phyloP scores from a whole-genome alignment of 2,113 vertebrate species.

The Entosphenus tridentatus region DNA sequence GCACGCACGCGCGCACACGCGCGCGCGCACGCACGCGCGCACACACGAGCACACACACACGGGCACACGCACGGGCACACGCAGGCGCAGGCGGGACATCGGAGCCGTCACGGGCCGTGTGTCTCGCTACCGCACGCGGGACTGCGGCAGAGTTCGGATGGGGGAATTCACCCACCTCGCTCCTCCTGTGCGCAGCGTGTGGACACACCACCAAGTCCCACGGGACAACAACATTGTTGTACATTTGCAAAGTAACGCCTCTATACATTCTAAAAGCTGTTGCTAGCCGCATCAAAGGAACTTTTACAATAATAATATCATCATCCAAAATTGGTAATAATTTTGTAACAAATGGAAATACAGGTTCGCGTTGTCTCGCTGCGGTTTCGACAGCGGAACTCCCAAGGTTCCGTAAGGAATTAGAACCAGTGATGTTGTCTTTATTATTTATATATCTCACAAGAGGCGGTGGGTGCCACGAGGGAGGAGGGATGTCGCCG shows the following conservation, averaged over 20 bases:
- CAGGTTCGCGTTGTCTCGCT: too few relatives aligned
- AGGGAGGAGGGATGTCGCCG: too few relatives aligned
- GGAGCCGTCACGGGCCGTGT: neutral
- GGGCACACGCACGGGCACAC: neutral
- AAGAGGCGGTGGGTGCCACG: too few relatives aligned
- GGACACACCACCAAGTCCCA: neutral
- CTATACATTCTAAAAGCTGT: too few relatives aligned
- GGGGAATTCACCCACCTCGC: neutral
- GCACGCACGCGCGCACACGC: neutral
- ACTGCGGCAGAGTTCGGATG: neutral
- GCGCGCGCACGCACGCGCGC: neutral
- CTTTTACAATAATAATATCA: too few relatives aligned
- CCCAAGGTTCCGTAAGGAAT: too few relatives aligned
- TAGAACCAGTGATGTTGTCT: too few relatives aligned
- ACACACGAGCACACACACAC: neutral
- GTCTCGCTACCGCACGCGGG: neutral
- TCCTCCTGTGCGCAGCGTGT: neutral
- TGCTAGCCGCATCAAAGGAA: too few relatives aligned
- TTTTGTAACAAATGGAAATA: too few relatives aligned
- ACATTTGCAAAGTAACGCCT: neutral
- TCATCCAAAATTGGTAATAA: too few relatives aligned
- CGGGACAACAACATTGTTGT: neutral
- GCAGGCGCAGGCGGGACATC: neutral
- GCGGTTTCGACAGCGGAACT: too few relatives aligned
- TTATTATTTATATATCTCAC: too few relatives aligned